phyloP scores from a whole-genome alignment of 30 jellyfish, hydroid and myxozoan species.

The Nemopilema nomurai region DNA sequence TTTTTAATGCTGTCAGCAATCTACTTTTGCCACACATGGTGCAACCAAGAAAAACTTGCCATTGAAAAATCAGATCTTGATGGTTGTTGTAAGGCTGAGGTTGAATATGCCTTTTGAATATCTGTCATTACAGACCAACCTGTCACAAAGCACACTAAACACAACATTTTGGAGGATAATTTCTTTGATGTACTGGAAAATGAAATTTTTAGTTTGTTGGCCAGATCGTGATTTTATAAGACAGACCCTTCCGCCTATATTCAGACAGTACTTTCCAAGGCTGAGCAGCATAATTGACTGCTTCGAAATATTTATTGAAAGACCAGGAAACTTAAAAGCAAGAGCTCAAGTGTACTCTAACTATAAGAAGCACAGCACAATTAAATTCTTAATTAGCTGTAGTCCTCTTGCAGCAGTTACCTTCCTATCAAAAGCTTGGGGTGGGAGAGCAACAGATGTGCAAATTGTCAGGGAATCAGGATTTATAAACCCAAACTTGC shows the following conservation, averaged over 20 bases:
- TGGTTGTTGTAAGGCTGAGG: slow-evolving; percentile 28
- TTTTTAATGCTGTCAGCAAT: background rate
- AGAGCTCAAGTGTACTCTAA: slow-evolving; percentile 32
- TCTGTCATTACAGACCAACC: slow-evolving; percentile 1
- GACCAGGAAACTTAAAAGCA: slow-evolving; percentile 57
- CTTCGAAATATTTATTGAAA: slow-evolving; percentile 66
- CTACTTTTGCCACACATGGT: slow-evolving; percentile 10
- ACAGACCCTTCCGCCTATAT: slow-evolving; percentile 8
- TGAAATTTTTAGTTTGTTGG: slow-evolving; percentile 34
- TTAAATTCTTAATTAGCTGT: slow-evolving; percentile 51
- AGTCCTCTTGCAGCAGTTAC: slow-evolving; percentile 65
- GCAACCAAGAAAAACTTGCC: slow-evolving; percentile 5
- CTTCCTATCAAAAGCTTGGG: slow-evolving; percentile 52
- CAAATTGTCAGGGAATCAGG: slow-evolving; percentile 59
- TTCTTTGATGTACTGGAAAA: slow-evolving; percentile 20
- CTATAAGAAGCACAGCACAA: slow-evolving; percentile 61
- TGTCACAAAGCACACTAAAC: slow-evolving; percentile 32
- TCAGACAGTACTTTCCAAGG: slow-evolving; percentile 45
- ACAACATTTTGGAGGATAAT: slow-evolving; percentile 40
- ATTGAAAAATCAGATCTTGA: slow-evolving; percentile 7
- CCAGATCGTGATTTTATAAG: slow-evolving; percentile 49
- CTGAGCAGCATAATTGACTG: slow-evolving; percentile 65
- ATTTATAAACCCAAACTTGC: slow-evolving; percentile 18
- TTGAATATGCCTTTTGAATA: slow-evolving; percentile 22
- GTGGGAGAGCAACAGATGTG: slow-evolving; percentile 60